Evolutionary conservation across 2,888 invertebrate genomes (phyloP), one percentile per base, ranked within the genome.

Genomic region (Acanthosepion pharaonis): DNA sequence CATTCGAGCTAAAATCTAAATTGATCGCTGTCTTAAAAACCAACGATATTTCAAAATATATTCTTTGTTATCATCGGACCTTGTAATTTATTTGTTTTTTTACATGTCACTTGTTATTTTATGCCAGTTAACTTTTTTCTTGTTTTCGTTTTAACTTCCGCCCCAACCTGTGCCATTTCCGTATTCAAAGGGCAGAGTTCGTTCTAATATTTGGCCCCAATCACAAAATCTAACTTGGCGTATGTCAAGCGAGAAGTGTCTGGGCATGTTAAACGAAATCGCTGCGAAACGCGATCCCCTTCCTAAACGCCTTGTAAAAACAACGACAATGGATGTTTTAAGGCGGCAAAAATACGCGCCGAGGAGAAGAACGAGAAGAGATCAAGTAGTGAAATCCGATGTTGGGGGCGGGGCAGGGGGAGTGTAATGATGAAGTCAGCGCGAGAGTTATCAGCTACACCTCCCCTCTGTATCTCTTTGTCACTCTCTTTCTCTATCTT

Each of bases 261-360:
- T 78, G n/a, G 78, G 78, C n/a, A 78, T 78, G 78, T 78, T n/a
- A 33, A n/a, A 78, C 78, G n/a, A 33, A 78, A 33, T 78, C n/a
- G n/a, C 33, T 33, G n/a, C n/a, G 78, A 78, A 78, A 78, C 18
- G 78, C 11, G 78, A 78, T 78, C 78, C 78, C n/a, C 18, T 78
- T 78, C n/a, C 33, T n/a, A 78, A 78, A 78, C 78, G 78, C 78
- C 78, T 78, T 78, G n/a, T 78, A n/a, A n/a, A 78, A 78, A 78
- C n/a, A 78, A 78, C 78, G 78, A 11, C 78, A 78, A n/a, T 78
- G n/a, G 2, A 78, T 28, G 78, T 42, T 51, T 20, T 4, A 59
- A 59, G 23, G 18, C 6, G 78, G 15, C n/a, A n/a, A 33, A 18
- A 33, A 11, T 78, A 15, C n/a, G 78, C n/a, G 78, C 18, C 11